Evolutionary conservation across 35 echinoderm and acorn worm species (phyloP).

Genomic region (Stichopus chloronotus): DNA sequence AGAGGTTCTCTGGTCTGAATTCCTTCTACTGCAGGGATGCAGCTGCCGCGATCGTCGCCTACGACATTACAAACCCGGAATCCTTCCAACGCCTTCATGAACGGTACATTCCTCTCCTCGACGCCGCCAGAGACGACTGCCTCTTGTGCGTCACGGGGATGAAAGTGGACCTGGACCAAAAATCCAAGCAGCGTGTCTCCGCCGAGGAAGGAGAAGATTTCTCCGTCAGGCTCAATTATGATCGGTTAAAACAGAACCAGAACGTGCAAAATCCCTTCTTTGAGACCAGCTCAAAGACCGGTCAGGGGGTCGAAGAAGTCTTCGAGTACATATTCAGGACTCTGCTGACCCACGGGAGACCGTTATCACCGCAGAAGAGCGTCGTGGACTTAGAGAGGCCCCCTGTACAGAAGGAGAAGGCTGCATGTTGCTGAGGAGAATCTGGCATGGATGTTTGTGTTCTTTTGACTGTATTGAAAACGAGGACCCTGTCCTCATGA

Average conservation of each 20-base stretch:
- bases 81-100: conserved; percentile 85
- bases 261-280: conserved; percentile 71
- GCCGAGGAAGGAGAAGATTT: conserved; percentile 73
- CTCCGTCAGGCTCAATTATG: conserved; percentile 68
- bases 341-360: conserved; percentile 51
- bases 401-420: not conserved
- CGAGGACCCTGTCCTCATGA: not conserved
- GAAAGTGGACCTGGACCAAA: conserved; percentile 73
- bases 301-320: conserved; percentile 86
- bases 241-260: conserved; percentile 52
- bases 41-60: conserved; percentile 92
- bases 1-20: conserved; percentile 92
- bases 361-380: conserved; percentile 21
- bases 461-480: not conserved
- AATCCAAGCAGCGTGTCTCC: conserved; percentile 43
- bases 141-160: conserved; percentile 78
- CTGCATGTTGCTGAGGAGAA: conserved; percentile 23
- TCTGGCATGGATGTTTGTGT: conserved; percentile 3
- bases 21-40: conserved; percentile 98
- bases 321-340: conserved; percentile 95
- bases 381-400: conserved; percentile 29
- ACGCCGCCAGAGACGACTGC: conserved; percentile 91
- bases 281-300: conserved; percentile 87
- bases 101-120: conserved; percentile 85
- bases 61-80: conserved; percentile 78